A percentile compares a stretch with the other conserved stretches of the same genome.
Conservation (phyloP, 2,113 vertebrate species). For the Myiozetetes cayanensis region DNA sequence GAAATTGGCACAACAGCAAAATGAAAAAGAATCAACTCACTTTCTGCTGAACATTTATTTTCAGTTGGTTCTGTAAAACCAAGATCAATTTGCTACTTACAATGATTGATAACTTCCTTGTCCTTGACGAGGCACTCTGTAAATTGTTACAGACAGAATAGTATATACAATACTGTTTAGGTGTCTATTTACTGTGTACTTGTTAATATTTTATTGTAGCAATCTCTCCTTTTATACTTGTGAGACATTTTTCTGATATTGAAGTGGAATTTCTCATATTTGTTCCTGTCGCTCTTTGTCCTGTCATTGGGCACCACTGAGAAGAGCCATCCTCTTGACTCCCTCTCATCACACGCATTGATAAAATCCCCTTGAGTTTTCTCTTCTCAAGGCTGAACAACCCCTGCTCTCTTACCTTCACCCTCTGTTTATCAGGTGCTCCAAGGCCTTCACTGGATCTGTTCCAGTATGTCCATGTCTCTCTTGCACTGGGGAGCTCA, state of each 20-base stretch:
- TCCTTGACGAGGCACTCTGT: slow-evolving; percentile 66
- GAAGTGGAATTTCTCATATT: background rate
- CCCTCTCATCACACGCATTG: background rate
- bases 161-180: background rate
- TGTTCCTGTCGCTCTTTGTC: background rate
- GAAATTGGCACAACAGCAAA: slow-evolving; percentile 54
- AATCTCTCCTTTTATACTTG: background rate
- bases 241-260: background rate
- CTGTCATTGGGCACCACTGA: background rate
- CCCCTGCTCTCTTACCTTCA: background rate
- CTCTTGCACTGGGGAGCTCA: background rate
- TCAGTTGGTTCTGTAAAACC: slow-evolving; percentile 52
- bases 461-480: background rate
- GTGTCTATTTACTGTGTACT: background rate
- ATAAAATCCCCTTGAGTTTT: rapidly evolving
- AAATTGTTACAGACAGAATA: slow-evolving; percentile 55
- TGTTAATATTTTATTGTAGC: slow-evolving; percentile 35
- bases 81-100: slow-evolving; percentile 60
- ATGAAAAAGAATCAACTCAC: slow-evolving; percentile 41
- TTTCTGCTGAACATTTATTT: slow-evolving; percentile 52
- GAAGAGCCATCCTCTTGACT: background rate
- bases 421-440: background rate
- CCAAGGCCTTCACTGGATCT: background rate
- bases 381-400: background rate
- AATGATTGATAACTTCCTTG: slow-evolving; percentile 61